Evolutionary conservation across 2,113 vertebrate species (phyloP).

Genomic region (Anarrhichthys ocellatus): DNA sequence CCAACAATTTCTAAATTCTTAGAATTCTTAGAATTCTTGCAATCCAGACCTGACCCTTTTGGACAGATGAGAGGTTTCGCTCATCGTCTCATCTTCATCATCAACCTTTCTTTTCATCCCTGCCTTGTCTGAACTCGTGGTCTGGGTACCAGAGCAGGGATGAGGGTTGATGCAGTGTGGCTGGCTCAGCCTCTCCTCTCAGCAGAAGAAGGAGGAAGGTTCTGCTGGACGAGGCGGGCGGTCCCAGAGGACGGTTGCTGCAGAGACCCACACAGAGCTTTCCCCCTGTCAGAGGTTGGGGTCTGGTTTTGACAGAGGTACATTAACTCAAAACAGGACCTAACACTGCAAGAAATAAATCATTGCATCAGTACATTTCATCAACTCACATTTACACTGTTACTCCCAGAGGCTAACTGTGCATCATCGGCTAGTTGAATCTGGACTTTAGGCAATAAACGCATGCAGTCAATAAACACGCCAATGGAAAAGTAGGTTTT

Average conservation of each 20-base stretch:
- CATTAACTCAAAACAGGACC: background rate
- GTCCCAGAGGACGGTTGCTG: background rate
- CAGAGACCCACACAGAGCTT: background rate
- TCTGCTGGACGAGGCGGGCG: no score
- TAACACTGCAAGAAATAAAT: background rate
- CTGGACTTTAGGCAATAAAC: background rate
- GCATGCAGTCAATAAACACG: constrained; percentile 32
- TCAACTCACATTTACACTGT: background rate
- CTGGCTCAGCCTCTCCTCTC: no score
- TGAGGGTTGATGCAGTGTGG: no score
- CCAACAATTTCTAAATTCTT: background rate
- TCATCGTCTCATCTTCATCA: background rate
- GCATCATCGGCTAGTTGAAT: background rate
- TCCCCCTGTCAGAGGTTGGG: background rate
- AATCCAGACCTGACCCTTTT: background rate
- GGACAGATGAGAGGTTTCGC: background rate
- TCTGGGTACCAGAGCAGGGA: no score
- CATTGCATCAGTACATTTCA: no score
- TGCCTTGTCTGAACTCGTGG: background rate
- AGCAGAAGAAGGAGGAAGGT: no score
- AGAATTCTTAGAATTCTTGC: background rate
- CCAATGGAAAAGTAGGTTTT: constrained; percentile 83
- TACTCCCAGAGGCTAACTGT: background rate
- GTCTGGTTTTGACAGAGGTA: background rate
- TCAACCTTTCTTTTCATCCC: background rate